These are phyloP conservation scores for Drepana falcataria DNA, from an alignment of 2,888 invertebrate genomes.

Conservation along the genomic window DNA sequence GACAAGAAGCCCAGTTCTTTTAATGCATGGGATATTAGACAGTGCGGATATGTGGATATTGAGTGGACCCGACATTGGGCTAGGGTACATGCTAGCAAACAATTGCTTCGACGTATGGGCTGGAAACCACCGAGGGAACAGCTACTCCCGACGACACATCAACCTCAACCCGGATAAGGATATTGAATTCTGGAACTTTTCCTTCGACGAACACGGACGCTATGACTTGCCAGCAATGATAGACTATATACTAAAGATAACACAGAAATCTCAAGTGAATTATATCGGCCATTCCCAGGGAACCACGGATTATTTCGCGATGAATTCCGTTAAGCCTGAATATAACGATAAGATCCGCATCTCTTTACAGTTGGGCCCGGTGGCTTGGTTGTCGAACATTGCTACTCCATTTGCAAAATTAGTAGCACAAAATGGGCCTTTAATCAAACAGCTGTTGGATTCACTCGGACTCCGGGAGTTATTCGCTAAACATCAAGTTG, in stretches of 20 bases:
- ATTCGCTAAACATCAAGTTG: constrained; percentile 71
- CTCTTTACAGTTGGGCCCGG: constrained; percentile 60
- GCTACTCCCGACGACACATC: constrained; percentile 78
- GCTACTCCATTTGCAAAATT: constrained; percentile 38
- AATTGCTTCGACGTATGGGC: constrained; percentile 75
- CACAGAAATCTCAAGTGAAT: constrained; percentile 74
- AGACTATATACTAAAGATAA: constrained; percentile 48
- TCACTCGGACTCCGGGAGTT: constrained; percentile 80
- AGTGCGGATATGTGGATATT: constrained; percentile 51
- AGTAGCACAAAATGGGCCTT: constrained; percentile 23
- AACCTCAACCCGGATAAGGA: constrained; percentile 54
- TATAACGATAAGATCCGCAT: constrained; percentile 79
- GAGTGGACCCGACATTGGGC: constrained; percentile 36
- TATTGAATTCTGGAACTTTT: constrained; percentile 72
- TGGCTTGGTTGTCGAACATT: constrained; percentile 75
- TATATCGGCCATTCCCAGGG: constrained; percentile 87
- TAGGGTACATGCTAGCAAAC: constrained; percentile 60
- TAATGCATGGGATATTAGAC: constrained; percentile 52
- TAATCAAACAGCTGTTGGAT: constrained; percentile 38
- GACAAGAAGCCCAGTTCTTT: constrained; percentile 38
- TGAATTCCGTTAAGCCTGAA: constrained; percentile 72
- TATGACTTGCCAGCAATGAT: constrained; percentile 84
- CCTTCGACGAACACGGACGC: constrained; percentile 84
- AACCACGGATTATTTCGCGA: constrained; percentile 77
- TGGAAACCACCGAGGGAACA: constrained; percentile 78